Conservation (phyloP, 2,797 vertebrate species). For the Bovichtus variegatus region DNA sequence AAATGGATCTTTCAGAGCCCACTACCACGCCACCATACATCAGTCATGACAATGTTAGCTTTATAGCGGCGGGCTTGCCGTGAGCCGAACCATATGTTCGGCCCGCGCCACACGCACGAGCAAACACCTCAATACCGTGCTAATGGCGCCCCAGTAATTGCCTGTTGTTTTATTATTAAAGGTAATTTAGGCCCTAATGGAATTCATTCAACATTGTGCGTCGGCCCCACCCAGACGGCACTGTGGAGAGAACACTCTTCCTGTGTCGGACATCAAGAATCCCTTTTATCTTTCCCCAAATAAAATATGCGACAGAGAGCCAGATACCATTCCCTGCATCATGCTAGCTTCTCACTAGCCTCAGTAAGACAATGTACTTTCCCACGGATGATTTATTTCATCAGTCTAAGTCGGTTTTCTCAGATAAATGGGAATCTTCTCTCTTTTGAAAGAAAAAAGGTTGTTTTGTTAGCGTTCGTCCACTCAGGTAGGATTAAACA, state of each 20-base stretch:
- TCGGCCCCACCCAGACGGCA: constrained; percentile 63
- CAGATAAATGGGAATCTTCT: not conserved
- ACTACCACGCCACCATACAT: constrained; percentile 84
- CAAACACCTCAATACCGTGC: constrained; percentile 81
- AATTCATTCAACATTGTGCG: constrained; percentile 84
- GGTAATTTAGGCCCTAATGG: constrained; percentile 86
- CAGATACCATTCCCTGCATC: constrained; percentile 25
- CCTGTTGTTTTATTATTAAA: constrained; percentile 89
- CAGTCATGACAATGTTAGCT: constrained; percentile 85
- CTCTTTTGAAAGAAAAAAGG: not conserved
- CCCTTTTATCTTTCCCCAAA: constrained; percentile 55
- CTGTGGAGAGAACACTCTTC: constrained; percentile 40
- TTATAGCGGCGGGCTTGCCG: constrained; percentile 83
- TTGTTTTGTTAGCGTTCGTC: not conserved
- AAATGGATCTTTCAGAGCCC: constrained; percentile 88
- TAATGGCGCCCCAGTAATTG: constrained; percentile 85
- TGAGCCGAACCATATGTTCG: constrained; percentile 87
- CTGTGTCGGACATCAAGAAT: constrained; percentile 46
- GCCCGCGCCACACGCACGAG: constrained; percentile 79
- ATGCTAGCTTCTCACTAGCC: constrained; percentile 19
- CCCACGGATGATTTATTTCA: not conserved
- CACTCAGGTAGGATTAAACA: not conserved
- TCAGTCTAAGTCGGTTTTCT: not conserved
- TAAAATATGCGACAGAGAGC: constrained; percentile 33
- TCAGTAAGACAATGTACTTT: constrained; percentile 24